Percentiles rank a stretch among this genome's conserved stretches.
Evolutionary conservation across 2,113 vertebrate genomes (phyloP).

Genomic region (Cyrtonyx montezumae): DNA sequence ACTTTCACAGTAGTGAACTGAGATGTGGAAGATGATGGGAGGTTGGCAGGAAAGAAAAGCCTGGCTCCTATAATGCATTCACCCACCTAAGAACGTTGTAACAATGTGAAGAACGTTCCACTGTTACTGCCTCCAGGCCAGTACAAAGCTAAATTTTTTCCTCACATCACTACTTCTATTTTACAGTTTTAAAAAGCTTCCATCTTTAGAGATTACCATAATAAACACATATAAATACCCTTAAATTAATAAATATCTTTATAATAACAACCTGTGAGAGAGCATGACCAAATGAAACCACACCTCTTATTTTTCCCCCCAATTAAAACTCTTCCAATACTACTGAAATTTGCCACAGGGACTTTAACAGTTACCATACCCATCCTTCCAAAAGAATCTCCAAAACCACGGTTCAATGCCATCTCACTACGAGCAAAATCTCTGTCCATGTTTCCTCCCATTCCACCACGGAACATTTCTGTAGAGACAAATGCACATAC

Average conservation of each 20-base stretch:
- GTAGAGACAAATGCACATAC: constrained; percentile 38
- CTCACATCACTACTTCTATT: not conserved
- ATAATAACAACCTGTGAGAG: not conserved
- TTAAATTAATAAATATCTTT: not conserved
- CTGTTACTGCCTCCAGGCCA: not conserved
- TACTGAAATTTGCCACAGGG: not conserved
- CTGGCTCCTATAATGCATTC: not conserved
- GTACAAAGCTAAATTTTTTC: not conserved
- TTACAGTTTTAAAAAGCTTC: not conserved
- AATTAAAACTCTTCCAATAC: not conserved
- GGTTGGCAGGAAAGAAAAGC: not conserved
- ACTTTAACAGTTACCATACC: constrained; percentile 74
- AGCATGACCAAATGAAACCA: not conserved
- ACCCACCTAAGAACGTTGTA: not conserved
- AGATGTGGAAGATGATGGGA: not conserved
- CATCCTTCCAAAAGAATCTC: constrained; percentile 95
- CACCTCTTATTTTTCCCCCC: not conserved
- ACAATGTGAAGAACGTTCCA: not conserved
- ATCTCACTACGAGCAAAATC: constrained; percentile 93
- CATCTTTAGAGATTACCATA: not conserved
- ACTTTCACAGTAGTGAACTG: not conserved
- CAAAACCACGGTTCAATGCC: constrained; percentile 91
- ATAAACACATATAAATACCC: not conserved
- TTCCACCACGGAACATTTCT: constrained; percentile 90
- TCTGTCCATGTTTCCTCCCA: constrained; percentile 91